Percentiles rank a stretch among this genome's conserved stretches.
These are phyloP conservation scores for Phenganax stokvisi DNA, from an alignment of 92 coral and sea anemone species.

Conservation along the genomic window DNA sequence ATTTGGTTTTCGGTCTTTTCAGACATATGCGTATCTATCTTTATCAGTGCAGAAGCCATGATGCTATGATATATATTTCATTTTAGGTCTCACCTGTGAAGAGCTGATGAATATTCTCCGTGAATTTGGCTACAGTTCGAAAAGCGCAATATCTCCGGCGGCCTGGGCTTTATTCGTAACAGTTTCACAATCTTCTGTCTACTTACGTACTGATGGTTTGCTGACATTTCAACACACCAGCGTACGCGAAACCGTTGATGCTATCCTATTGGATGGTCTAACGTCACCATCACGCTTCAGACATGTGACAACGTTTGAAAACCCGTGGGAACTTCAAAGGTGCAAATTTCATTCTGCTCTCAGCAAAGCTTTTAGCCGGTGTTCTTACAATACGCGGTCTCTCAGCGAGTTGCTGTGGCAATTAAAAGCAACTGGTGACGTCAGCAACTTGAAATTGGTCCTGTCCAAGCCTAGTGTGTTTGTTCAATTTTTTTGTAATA, in stretches of 20 bases:
- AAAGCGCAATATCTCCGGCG: constrained; percentile 69
- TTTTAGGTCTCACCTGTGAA: constrained; percentile 55
- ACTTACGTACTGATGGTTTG: constrained; percentile 64
- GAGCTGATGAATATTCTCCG: constrained; percentile 73
- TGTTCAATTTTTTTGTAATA: constrained; percentile 48
- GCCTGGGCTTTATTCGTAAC: constrained; percentile 73
- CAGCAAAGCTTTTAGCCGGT: constrained; percentile 59
- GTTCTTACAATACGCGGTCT: constrained; percentile 56
- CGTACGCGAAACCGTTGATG: constrained; percentile 68
- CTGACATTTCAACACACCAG: constrained; percentile 67
- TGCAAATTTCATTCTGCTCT: constrained; percentile 84
- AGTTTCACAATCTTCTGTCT: constrained; percentile 66
- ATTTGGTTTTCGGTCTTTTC: no score
- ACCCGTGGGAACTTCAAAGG: constrained; percentile 93
- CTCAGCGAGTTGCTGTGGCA: constrained; percentile 97
- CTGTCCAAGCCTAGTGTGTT: constrained; percentile 61
- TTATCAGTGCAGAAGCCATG: no score
- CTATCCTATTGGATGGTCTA: constrained; percentile 71
- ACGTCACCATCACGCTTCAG: constrained; percentile 95
- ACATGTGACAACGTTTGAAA: constrained; percentile 65
- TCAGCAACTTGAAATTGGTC: constrained; percentile 53
- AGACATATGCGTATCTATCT: not conserved
- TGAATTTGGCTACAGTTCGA: constrained; percentile 73
- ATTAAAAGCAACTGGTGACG: constrained; percentile 61
- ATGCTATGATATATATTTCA: no score